Base-by-base conservation (phyloP, 2,113 vertebrate species). In the Aramus guarauna region DNA sequence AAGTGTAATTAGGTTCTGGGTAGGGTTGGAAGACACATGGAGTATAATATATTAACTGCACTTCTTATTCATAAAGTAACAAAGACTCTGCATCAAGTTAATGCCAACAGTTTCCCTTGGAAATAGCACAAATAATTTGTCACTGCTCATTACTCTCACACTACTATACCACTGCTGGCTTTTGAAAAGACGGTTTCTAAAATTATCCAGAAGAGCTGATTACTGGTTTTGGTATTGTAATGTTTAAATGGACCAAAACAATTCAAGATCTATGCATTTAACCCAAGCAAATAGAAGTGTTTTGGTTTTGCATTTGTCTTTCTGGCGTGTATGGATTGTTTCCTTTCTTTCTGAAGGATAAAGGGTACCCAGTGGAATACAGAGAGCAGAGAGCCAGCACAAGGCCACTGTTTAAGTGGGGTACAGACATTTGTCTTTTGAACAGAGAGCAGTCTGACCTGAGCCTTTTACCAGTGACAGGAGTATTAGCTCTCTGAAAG, bases 41-140 rank as follows among this genome's bases (percentile, higher is more conserved):
- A 74, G 85, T 94, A 94, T 97, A 97, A 96, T 95, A 85, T 90
- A 97, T 94, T 97, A 98, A 96, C 92, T 95, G 75, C 78, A 95
- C 87, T 90, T 95, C 94, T 97, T 96, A 96, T 94, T 97, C 96
- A 97, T 92, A 96, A 93, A 95, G 85, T 96, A 93, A 95, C 94
- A 95, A 97, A 97, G 79, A 74, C 82, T 60, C 94, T 94, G 66
- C 68, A 94, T 88, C 88, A 95, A 91, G 50, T 91, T 96, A 94
- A 94, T 94, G 91, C 81, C 94, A 98, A 94, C 53, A 88, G 36
- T 96, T 95, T 97, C 81, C 43, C 59, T 91, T 96, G 85, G 81
- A 97, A 96, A 96, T 88, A 97, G 94, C 93, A 95, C 85, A 97
- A 98, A 96, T 92, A 97, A 98, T 98, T 98, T 97, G 85, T 94